Conservation (phyloP, 2,797 vertebrate species). For the Prionace glauca region DNA sequence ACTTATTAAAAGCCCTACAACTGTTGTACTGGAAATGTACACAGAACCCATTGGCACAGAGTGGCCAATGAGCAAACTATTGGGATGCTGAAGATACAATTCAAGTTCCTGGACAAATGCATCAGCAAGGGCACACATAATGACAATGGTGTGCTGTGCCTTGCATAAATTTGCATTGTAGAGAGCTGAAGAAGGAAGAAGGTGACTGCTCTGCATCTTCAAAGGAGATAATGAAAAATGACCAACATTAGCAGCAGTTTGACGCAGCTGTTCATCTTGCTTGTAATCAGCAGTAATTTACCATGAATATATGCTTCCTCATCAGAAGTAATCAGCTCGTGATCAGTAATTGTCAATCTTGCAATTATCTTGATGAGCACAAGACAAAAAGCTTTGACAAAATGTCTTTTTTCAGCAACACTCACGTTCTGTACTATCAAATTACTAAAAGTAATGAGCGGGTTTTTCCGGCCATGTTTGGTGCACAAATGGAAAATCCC, state of each 20-base stretch:
- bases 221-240: neutral
- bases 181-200: neutral
- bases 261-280: too few species aligned
- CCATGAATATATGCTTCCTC: too few species aligned
- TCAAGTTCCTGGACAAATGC: neutral
- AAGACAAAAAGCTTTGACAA: too few species aligned
- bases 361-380: too few species aligned
- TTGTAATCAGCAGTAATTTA: too few species aligned
- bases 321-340: too few species aligned
- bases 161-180: neutral
- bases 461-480: too few species aligned
- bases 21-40: neutral
- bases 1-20: neutral
- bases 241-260: neutral
- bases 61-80: neutral
- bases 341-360: too few species aligned
- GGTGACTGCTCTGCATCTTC: neutral
- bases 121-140: neutral
- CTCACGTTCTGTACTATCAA: too few species aligned
- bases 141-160: neutral
- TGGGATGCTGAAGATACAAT: neutral
- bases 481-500: too few species aligned
- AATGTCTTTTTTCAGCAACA: too few species aligned
- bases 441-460: too few species aligned
- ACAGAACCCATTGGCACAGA: neutral